Conservation (phyloP, 2,113 vertebrate genomes). For the Cinclus cinclus region DNA sequence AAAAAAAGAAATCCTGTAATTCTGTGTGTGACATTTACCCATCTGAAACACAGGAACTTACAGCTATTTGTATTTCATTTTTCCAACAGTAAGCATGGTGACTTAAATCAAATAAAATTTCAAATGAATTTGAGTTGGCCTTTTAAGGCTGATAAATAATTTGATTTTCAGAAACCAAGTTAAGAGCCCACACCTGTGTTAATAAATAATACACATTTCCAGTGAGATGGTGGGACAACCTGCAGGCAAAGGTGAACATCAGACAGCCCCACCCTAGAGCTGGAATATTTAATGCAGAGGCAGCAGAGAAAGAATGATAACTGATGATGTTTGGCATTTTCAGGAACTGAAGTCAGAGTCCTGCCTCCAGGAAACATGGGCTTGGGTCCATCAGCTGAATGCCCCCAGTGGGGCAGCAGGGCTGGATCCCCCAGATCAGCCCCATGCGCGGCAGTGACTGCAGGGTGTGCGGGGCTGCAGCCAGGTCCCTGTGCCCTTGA, state of each 20-base stretch:
- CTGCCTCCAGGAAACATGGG: not conserved
- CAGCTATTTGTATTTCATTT: slow-evolving; percentile 1
- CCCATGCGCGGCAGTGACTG: accelerated
- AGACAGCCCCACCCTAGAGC: not conserved
- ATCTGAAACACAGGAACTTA: not conserved
- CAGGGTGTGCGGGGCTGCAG: not conserved
- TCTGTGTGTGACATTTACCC: not conserved
- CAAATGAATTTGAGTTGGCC: not conserved
- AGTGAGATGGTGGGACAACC: not conserved
- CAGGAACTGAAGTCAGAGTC: not conserved
- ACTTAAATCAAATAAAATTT: slow-evolving; percentile 22
- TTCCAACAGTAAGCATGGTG: not conserved
- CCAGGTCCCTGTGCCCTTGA: not conserved
- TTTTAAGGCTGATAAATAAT: slow-evolving; percentile 23
- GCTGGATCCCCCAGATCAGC: not conserved
- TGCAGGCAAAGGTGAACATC: not conserved
- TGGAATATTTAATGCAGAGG: not conserved
- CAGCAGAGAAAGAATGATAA: not conserved
- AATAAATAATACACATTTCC: not conserved
- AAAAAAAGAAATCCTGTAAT: not conserved
- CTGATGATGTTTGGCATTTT: not conserved
- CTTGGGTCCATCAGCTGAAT: not conserved
- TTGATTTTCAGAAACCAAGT: not conserved
- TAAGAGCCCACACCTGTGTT: not conserved
- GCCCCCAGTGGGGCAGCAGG: not conserved